phyloP scores from a whole-genome alignment of 2,888 invertebrate genomes.

The Cantharis lateralis region DNA sequence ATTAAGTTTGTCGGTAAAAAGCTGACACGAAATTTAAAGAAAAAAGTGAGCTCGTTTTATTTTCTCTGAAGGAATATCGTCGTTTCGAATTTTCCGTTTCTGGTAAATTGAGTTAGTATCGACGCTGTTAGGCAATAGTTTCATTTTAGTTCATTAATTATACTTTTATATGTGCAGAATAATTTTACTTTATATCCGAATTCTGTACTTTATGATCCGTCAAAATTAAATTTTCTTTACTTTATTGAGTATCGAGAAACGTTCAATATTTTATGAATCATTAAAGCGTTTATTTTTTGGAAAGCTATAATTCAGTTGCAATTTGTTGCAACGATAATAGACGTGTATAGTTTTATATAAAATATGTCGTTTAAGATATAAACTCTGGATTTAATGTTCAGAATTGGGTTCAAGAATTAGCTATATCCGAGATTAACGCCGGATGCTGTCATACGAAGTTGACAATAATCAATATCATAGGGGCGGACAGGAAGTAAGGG shows the following conservation, averaged over 20 bases:
- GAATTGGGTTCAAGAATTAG: constrained; percentile 5
- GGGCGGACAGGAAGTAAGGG: background rate
- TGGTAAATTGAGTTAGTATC: background rate
- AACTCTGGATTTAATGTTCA: constrained; percentile 7
- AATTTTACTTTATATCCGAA: background rate
- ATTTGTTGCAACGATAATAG: constrained; percentile 5
- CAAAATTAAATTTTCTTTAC: background rate
- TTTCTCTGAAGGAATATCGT: background rate
- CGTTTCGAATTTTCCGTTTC: background rate
- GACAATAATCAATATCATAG: constrained; percentile 1
- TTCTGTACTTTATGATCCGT: background rate
- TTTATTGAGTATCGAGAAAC: background rate
- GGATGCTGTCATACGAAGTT: background rate
- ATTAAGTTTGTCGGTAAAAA: background rate
- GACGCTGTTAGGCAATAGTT: background rate
- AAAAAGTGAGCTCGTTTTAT: background rate
- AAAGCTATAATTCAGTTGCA: background rate
- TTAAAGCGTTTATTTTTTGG: background rate
- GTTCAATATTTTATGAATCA: background rate
- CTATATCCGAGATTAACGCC: constrained; percentile 2
- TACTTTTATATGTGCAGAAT: background rate
- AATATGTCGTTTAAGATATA: background rate
- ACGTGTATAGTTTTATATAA: background rate
- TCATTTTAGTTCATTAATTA: background rate
- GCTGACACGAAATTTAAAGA: background rate